Conservation (phyloP, 2,113 vertebrate species). For the Pristiophorus japonicus region DNA sequence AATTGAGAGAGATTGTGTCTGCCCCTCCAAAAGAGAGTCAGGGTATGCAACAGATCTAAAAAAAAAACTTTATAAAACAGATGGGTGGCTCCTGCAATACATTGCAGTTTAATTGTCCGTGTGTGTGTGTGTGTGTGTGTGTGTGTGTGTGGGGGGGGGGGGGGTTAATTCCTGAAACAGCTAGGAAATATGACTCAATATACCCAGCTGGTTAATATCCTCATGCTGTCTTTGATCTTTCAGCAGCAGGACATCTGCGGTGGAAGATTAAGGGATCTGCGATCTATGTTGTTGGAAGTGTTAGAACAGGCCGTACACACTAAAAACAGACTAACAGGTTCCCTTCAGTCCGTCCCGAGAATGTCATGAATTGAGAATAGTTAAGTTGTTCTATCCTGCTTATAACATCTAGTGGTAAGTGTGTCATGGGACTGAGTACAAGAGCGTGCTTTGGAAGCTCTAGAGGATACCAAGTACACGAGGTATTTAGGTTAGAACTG, state of each 20-base stretch:
- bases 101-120: not conserved
- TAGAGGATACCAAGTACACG: not conserved
- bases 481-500: too few relatives aligned
- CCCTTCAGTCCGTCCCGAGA: not conserved
- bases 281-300: not conserved
- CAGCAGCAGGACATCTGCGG: not conserved
- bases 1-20: not conserved
- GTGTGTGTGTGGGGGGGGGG: not conserved
- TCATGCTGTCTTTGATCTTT: not conserved
- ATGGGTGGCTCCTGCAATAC: not conserved
- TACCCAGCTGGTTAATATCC: not conserved
- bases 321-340: not conserved
- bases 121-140: not conserved
- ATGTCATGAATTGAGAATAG: not conserved
- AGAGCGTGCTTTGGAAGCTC: not conserved
- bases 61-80: not conserved
- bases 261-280: not conserved
- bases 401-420: not conserved
- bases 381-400: not conserved
- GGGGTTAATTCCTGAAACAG: not conserved
- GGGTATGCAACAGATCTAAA: not conserved
- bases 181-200: not conserved
- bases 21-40: not conserved
- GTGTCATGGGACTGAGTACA: not conserved
- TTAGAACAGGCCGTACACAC: not conserved